These are phyloP conservation scores for Manacus vitellinus DNA, from an alignment of 2,113 vertebrate genomes.

Conservation along the genomic window DNA sequence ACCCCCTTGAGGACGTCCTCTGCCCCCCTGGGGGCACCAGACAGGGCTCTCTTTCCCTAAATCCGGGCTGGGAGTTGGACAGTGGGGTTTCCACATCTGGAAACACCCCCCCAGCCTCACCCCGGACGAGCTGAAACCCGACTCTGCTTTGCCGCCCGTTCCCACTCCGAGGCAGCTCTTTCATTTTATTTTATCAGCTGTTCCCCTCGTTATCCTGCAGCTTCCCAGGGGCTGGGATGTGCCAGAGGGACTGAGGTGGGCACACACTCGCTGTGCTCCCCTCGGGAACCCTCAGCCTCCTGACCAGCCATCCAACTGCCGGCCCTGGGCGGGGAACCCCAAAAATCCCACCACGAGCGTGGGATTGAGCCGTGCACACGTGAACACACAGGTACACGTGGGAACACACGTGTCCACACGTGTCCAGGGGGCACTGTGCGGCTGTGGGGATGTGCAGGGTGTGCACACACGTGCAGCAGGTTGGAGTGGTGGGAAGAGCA, in stretches of 20 bases:
- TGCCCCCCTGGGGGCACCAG: neutral
- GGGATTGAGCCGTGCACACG: accelerated
- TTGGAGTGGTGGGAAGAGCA: neutral
- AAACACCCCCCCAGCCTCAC: neutral
- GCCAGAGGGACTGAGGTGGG: accelerated
- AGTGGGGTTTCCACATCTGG: neutral
- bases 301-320: neutral
- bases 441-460: neutral
- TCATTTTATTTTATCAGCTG: constrained; percentile 36
- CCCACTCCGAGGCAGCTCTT: neutral
- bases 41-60: neutral
- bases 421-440: neutral
- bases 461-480: neutral
- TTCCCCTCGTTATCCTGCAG: neutral
- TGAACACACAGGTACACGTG: neutral
- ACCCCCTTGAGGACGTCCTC: accelerated
- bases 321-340: neutral
- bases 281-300: neutral
- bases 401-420: accelerated
- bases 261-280: neutral
- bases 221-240: neutral
- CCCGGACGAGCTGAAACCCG: neutral
- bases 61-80: neutral
- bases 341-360: neutral
- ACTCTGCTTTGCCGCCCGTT: neutral